Evolutionary conservation across 2,888 invertebrate genomes (phyloP).

Genomic region (Dryobota labecula): DNA sequence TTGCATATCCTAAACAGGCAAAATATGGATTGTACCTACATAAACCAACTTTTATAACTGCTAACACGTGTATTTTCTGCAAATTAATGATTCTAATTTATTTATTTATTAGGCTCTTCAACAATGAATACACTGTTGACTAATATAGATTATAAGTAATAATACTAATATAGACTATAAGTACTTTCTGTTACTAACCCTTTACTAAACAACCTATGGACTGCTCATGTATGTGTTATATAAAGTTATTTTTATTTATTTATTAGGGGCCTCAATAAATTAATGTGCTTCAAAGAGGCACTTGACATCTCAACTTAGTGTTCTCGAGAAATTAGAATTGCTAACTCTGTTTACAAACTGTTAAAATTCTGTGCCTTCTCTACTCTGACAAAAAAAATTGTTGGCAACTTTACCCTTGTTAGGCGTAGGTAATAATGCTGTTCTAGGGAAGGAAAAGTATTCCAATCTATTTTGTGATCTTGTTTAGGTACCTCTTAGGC

Average conservation of each 20-base stretch:
- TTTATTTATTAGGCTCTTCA: too few relatives aligned
- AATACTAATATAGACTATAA: too few relatives aligned
- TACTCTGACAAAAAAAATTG: constrained; percentile 35
- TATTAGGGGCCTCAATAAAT: constrained; percentile 23
- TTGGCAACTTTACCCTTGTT: constrained; percentile 37
- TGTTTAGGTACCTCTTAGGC: constrained; percentile 15
- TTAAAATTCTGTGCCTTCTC: constrained; percentile 41
- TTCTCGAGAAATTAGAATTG: constrained; percentile 32
- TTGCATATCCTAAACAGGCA: not conserved
- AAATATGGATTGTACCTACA: not conserved
- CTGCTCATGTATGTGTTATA: too few relatives aligned
- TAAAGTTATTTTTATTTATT: too few relatives aligned
- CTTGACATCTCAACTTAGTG: constrained; percentile 51
- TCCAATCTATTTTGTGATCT: constrained; percentile 26
- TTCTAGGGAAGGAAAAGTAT: constrained; percentile 25
- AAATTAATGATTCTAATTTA: not conserved
- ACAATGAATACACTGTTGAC: too few relatives aligned
- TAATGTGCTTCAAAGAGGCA: constrained; percentile 19
- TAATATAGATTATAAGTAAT: too few relatives aligned
- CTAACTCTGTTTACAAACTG: constrained; percentile 40
- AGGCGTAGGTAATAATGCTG: constrained; percentile 27
- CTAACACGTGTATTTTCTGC: not conserved
- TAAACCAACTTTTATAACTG: not conserved
- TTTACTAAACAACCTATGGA: too few relatives aligned
- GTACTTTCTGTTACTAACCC: too few relatives aligned